These are phyloP conservation scores for Rousettus madagascariensis DNA, from an alignment of 2,797 vertebrate species.

Conservation along the genomic window DNA sequence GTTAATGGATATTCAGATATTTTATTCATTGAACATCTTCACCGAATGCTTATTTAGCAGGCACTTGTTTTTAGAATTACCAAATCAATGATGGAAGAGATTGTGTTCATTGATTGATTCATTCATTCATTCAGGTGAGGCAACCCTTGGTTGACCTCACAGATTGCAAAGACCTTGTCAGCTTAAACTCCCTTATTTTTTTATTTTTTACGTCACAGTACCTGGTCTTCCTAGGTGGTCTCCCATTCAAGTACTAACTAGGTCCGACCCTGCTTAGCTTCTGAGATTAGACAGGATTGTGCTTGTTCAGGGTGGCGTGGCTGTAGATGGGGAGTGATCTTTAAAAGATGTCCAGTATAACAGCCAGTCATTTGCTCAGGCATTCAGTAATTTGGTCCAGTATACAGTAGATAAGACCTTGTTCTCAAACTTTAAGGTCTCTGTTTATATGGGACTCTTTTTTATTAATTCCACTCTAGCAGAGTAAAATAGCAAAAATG, in stretches of 20 bases:
- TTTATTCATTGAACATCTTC: background rate
- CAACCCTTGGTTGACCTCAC: too few species aligned
- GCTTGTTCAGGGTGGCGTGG: too few species aligned
- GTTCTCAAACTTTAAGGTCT: background rate
- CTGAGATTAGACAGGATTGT: too few species aligned
- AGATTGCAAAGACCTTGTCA: too few species aligned
- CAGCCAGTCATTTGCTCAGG: background rate
- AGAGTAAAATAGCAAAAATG: background rate
- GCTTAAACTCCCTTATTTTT: too few species aligned
- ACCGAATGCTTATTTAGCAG: background rate
- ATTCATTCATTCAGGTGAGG: too few species aligned
- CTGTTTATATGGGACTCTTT: background rate
- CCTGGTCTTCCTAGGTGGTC: too few species aligned
- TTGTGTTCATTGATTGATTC: too few species aligned
- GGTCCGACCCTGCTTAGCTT: too few species aligned
- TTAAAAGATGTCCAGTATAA: background rate
- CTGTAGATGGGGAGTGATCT: too few species aligned
- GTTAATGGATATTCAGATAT: background rate
- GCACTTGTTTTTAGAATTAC: background rate
- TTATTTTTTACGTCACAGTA: too few species aligned
- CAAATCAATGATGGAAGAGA: background rate
- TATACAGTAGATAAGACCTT: background rate
- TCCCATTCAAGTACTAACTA: too few species aligned
- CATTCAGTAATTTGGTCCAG: background rate
- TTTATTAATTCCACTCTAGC: background rate